phyloP scores from a whole-genome alignment of 2,888 invertebrate genomes.

The Ennomos erosarius region DNA sequence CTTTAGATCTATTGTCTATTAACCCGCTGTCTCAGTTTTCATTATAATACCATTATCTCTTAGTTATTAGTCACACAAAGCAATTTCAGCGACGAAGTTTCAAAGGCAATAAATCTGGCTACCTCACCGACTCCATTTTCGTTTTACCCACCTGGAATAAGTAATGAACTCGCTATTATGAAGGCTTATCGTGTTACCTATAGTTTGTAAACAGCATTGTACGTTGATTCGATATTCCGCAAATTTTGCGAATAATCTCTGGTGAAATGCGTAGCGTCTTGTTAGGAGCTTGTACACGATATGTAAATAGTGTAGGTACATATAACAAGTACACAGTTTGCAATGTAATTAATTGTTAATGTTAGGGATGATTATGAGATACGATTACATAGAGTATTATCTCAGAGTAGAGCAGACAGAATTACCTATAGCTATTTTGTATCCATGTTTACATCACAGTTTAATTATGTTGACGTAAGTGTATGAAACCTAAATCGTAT shows the following conservation, averaged over 20 bases:
- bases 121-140: conserved; percentile 31
- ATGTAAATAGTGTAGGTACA: conserved; percentile 4
- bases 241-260: neutral
- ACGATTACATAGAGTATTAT: no score
- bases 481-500: no score
- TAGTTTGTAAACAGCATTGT: conserved; percentile 8
- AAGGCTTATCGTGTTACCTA: neutral
- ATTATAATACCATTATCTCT: no score
- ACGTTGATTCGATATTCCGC: conserved; percentile 3
- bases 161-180: conserved; percentile 35
- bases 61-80: conserved; percentile 3
- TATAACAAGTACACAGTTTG: no score
- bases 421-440: no score
- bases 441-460: no score
- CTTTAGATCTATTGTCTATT: no score
- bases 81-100: conserved; percentile 11
- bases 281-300: conserved; percentile 2
- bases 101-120: conserved; percentile 33
- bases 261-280: neutral
- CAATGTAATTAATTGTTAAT: no score
- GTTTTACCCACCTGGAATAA: conserved; percentile 38
- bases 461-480: no score
- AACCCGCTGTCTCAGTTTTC: no score
- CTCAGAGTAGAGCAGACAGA: no score
- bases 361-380: no score